These are phyloP conservation scores for Paracanthobrama guichenoti DNA, from an alignment of 2,113 vertebrate species.

Conservation along the genomic window DNA sequence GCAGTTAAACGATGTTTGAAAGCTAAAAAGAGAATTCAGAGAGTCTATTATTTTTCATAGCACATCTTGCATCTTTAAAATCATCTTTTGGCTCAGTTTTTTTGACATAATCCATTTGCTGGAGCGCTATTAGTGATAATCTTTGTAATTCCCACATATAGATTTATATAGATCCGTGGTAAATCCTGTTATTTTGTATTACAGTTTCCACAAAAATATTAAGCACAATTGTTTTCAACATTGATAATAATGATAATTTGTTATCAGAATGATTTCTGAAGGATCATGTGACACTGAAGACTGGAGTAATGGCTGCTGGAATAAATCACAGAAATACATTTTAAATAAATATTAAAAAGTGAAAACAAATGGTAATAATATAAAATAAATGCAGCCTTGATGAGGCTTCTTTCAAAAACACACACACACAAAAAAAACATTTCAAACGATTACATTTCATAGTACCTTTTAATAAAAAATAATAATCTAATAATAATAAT, in stretches of 20 bases:
- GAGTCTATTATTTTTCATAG: neutral
- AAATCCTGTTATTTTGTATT: conserved; percentile 12
- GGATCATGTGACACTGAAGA: neutral
- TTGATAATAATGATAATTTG: neutral
- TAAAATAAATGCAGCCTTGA: too few species aligned
- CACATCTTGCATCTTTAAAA: neutral
- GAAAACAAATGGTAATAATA: neutral
- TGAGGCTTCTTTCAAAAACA: neutral
- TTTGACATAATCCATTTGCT: conserved; percentile 10
- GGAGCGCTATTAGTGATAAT: conserved; percentile 14
- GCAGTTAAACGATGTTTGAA: conserved; percentile 4
- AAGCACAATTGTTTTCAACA: neutral
- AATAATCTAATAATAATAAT: too few species aligned
- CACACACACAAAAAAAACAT: neutral
- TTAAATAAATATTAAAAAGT: neutral
- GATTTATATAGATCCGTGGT: too few species aligned
- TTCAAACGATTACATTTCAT: too few species aligned
- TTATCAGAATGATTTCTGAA: neutral
- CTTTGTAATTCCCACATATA: neutral
- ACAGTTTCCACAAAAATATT: conserved; percentile 17
- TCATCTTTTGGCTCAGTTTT: neutral
- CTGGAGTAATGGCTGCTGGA: too few species aligned
- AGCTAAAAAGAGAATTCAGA: neutral
- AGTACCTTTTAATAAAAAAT: too few species aligned
- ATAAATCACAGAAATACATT: neutral